phyloP scores from a whole-genome alignment of 2,888 invertebrate species.

The Phortica magna region DNA sequence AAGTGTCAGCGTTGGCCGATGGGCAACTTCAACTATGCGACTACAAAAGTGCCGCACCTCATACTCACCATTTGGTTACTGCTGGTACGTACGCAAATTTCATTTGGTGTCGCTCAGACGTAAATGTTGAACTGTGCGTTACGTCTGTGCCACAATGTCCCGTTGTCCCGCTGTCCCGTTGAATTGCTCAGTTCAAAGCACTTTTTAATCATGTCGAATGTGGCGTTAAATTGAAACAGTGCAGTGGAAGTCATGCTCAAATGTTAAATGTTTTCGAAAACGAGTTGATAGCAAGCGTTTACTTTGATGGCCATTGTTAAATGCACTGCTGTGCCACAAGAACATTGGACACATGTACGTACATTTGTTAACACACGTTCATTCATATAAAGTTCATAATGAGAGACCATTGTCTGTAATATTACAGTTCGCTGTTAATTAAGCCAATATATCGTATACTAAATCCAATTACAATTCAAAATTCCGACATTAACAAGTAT shows the following conservation, averaged over 20 bases:
- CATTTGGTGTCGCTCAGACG: background rate
- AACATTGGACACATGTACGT: no score
- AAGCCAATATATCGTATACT: no score
- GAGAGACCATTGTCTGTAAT: no score
- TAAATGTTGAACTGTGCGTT: background rate
- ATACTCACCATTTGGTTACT: no score
- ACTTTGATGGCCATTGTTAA: background rate
- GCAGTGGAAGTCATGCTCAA: background rate
- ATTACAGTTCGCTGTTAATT: no score
- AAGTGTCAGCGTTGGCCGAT: background rate
- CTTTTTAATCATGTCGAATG: slow-evolving; percentile 27
- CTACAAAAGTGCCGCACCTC: background rate
- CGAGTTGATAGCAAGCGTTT: background rate
- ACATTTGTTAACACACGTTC: no score
- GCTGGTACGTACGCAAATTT: background rate
- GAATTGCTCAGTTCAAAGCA: slow-evolving; percentile 8
- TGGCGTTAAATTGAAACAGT: slow-evolving; percentile 27
- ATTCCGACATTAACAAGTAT: no score
- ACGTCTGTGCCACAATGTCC: background rate
- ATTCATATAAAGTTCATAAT: no score
- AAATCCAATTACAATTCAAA: no score
- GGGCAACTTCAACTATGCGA: background rate
- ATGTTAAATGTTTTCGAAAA: slow-evolving; percentile 3
- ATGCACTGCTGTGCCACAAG: background rate
- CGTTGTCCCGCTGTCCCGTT: background rate